Evolutionary conservation across 1,140 invertebrate species (phyloP).

Genomic region (Thalassaphorura encarpata): DNA sequence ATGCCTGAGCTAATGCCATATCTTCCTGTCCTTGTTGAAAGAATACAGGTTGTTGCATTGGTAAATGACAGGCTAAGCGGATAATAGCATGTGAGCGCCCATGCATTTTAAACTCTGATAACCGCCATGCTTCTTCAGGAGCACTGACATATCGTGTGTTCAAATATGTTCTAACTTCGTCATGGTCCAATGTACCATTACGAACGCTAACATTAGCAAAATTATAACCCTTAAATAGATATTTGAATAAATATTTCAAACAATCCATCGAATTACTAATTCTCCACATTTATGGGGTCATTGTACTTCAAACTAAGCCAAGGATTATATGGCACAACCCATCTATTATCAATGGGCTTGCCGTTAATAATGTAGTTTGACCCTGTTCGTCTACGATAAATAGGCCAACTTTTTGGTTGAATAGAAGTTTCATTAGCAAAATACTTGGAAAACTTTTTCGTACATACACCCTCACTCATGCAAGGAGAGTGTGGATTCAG

Average conservation of each 20-base stretch:
- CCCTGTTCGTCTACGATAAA: slow-evolving; percentile 28
- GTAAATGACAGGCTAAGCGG: slow-evolving; percentile 41
- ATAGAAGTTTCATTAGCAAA: slow-evolving; percentile 31
- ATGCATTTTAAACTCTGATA: slow-evolving; percentile 28
- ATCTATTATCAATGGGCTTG: slow-evolving; percentile 39
- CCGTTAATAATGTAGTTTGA: neutral
- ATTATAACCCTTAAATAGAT: slow-evolving; percentile 6
- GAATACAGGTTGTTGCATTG: slow-evolving; percentile 39
- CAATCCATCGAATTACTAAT: slow-evolving; percentile 43
- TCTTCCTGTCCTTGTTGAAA: slow-evolving; percentile 24
- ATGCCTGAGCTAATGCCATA: neutral
- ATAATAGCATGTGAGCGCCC: slow-evolving; percentile 33
- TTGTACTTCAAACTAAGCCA: slow-evolving; percentile 42
- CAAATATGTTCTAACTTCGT: neutral
- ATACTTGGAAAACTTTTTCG: slow-evolving; percentile 32
- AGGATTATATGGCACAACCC: slow-evolving; percentile 46
- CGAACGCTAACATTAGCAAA: slow-evolving; percentile 3
- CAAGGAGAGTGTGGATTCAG: slow-evolving; percentile 20
- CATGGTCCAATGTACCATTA: neutral
- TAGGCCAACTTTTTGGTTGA: slow-evolving; percentile 36
- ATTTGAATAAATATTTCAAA: slow-evolving; percentile 37
- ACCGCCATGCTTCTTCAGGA: slow-evolving; percentile 34
- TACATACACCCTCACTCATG: slow-evolving; percentile 35
- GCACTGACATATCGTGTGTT: slow-evolving; percentile 31
- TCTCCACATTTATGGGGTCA: slow-evolving; percentile 43